Evolutionary conservation across 2,888 invertebrate species (phyloP).

Genomic region (Ormyrus pomaceus): DNA sequence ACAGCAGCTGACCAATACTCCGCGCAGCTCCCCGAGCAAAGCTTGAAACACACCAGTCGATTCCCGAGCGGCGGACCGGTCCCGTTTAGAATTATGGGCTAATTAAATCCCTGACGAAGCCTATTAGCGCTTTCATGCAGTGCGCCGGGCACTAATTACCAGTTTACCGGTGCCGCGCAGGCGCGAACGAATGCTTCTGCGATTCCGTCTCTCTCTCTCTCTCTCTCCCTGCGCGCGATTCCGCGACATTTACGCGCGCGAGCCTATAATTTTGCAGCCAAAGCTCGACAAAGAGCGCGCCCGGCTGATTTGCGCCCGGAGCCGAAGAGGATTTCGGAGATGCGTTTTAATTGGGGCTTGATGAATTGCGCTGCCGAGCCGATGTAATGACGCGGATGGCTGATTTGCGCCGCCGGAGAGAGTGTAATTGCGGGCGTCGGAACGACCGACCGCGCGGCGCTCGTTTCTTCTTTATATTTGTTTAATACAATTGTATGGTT

Average conservation of each 20-base stretch:
- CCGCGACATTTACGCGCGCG: conserved; percentile 28
- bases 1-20: neutral
- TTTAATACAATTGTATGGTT: too few species aligned
- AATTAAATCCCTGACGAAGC: conserved; percentile 69
- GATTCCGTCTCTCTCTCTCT: too few species aligned
- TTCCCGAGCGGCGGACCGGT: neutral
- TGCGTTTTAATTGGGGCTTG: neutral
- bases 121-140: conserved; percentile 66
- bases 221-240: conserved; percentile 61
- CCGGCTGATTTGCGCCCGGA: neutral
- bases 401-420: too few species aligned
- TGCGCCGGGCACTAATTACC: conserved; percentile 62
- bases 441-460: too few species aligned
- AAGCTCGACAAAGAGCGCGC: neutral
- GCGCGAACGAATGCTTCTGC: conserved; percentile 49
- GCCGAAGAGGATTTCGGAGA: neutral
- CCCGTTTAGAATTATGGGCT: conserved; percentile 65
- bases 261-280: conserved; percentile 26
- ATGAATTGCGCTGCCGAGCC: neutral
- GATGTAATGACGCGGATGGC: neutral
- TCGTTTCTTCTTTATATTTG: too few species aligned
- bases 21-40: too few species aligned
- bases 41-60: too few species aligned
- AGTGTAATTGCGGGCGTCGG: too few species aligned
- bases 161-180: conserved; percentile 59